phyloP scores from a whole-genome alignment of 2,113 vertebrate genomes.

The Prunella himalayana region DNA sequence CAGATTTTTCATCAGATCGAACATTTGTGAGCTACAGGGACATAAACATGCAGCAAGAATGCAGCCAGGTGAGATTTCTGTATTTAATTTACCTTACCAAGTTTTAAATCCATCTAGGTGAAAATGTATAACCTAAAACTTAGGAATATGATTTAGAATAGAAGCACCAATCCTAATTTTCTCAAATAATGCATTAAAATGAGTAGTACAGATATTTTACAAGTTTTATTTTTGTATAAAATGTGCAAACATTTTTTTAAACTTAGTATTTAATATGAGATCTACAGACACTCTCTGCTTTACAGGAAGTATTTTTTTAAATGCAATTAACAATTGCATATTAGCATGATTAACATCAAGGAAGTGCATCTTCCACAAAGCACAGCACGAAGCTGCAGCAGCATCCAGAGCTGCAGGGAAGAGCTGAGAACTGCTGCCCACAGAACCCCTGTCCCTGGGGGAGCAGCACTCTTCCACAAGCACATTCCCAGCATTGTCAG shows the following conservation, averaged over 20 bases:
- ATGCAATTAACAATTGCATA: accelerated
- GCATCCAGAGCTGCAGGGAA: not conserved
- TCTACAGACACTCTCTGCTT: not conserved
- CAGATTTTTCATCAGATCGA: not conserved
- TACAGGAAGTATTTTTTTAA: not conserved
- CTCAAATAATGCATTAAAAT: not conserved
- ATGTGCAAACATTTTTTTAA: not conserved
- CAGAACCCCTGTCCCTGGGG: not conserved
- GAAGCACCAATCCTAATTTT: not conserved
- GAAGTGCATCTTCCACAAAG: not conserved
- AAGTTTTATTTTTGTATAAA: not conserved
- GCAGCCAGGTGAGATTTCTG: not conserved
- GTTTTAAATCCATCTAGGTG: not conserved
- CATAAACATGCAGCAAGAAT: not conserved
- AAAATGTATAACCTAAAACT: not conserved
- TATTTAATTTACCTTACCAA: not conserved
- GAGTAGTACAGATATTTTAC: not conserved
- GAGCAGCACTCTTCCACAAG: not conserved
- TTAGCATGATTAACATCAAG: too few species aligned
- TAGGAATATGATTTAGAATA: not conserved
- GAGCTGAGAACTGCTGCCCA: not conserved
- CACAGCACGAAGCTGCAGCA: accelerated
- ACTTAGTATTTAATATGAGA: not conserved
- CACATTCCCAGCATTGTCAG: not conserved
- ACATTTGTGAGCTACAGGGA: not conserved